Percentiles rank a stretch among this genome's conserved stretches.
These are phyloP conservation scores for Micrastur ruficollis DNA, from an alignment of 2,797 vertebrate species.

Conservation along the genomic window DNA sequence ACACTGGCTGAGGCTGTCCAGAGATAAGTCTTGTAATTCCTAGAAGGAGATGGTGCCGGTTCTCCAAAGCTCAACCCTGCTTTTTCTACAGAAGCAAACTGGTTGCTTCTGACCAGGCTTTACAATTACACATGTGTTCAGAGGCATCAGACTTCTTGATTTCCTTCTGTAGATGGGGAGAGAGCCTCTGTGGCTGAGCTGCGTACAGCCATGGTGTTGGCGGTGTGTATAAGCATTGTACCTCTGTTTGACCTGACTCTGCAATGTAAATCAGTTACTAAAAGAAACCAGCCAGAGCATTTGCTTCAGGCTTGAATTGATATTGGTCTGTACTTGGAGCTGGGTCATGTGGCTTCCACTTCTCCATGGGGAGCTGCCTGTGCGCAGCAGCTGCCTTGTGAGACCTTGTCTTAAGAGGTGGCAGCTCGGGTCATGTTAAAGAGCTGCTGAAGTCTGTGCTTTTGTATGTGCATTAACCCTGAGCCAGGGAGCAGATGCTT, in stretches of 20 bases:
- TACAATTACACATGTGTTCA: background rate
- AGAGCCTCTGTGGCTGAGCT: background rate
- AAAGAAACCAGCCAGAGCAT: background rate
- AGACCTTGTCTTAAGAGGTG: background rate
- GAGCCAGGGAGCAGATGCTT: slow-evolving; percentile 52
- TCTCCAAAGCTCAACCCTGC: background rate
- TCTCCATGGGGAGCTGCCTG: background rate
- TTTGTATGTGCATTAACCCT: slow-evolving; percentile 52
- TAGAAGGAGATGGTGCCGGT: background rate
- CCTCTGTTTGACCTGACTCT: slow-evolving; percentile 23
- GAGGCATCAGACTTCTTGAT: background rate
- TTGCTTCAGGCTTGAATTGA: slow-evolving; percentile 24
- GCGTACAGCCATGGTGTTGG: background rate
- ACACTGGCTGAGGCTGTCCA: background rate
- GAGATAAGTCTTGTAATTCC: background rate
- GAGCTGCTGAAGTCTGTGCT: slow-evolving; percentile 37
- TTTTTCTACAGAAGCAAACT: background rate
- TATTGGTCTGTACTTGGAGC: background rate
- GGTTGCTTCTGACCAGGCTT: background rate
- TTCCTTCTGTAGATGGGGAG: background rate
- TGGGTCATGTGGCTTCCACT: background rate
- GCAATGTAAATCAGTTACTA: background rate
- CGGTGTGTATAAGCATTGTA: background rate
- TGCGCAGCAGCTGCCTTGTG: background rate
- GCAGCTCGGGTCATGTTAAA: slow-evolving; percentile 7